A percentile compares a stretch with the other conserved stretches of the same genome.
Evolutionary conservation across 2,888 invertebrate species (phyloP).

Genomic region (Sarcophaga rosellei): DNA sequence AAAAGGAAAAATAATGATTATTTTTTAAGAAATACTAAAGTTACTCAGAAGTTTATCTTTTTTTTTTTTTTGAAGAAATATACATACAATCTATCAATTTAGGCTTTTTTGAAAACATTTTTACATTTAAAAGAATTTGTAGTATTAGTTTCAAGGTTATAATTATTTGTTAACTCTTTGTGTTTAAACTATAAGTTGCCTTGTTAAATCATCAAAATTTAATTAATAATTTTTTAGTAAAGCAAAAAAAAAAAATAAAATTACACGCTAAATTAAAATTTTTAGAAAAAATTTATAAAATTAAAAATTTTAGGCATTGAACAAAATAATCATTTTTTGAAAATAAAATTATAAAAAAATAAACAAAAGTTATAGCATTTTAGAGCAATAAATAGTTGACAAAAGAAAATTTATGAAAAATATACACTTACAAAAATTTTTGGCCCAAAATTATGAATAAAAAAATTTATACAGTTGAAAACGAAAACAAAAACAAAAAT

Average conservation of each 20-base stretch:
- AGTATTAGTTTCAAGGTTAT: slow-evolving; percentile 56
- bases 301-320: slow-evolving; percentile 67
- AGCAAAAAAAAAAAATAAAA: slow-evolving; percentile 57
- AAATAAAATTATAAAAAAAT: slow-evolving; percentile 46
- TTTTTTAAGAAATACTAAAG: slow-evolving; percentile 31
- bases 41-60: slow-evolving; percentile 24
- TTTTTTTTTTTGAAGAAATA: slow-evolving; percentile 22
- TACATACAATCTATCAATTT: slow-evolving; percentile 36
- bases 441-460: slow-evolving; percentile 66
- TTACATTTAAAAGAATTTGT: slow-evolving; percentile 27
- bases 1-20: slow-evolving; percentile 22
- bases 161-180: slow-evolving; percentile 52
- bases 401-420: slow-evolving; percentile 62
- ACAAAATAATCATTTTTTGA: slow-evolving; percentile 59
- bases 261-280: slow-evolving; percentile 77
- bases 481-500: slow-evolving; percentile 66
- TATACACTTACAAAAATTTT: slow-evolving; percentile 69
- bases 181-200: slow-evolving; percentile 70
- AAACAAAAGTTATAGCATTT: slow-evolving; percentile 67
- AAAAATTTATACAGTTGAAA: slow-evolving; percentile 65
- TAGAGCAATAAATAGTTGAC: slow-evolving; percentile 70
- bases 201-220: slow-evolving; percentile 71
- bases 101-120: slow-evolving; percentile 28
- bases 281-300: slow-evolving; percentile 78
- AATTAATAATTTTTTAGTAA: slow-evolving; percentile 63